phyloP scores from a whole-genome alignment of 2,113 vertebrate species.

The Hippoglossus stenolepis region DNA sequence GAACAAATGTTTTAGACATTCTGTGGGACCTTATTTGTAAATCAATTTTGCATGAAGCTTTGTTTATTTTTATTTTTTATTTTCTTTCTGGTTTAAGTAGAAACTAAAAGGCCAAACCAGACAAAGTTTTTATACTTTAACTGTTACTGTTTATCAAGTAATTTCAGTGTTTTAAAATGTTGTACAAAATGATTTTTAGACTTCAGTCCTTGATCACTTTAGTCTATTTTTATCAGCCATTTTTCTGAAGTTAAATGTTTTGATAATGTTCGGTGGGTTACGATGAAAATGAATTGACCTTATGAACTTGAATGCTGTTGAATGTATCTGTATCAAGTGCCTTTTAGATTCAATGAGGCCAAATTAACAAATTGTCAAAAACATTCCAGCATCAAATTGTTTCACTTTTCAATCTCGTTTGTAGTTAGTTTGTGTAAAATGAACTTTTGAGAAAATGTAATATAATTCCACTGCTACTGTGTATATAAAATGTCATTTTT shows the following conservation, averaged over 20 bases:
- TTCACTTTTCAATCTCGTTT: neutral
- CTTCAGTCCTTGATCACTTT: neutral
- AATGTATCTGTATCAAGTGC: conserved; percentile 26
- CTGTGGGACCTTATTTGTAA: neutral
- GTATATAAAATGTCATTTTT: conserved; percentile 22
- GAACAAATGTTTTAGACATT: neutral
- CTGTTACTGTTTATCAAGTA: neutral
- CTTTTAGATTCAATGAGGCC: conserved; percentile 30
- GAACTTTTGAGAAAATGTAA: conserved; percentile 21
- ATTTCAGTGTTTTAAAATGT: neutral
- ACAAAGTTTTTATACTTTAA: neutral
- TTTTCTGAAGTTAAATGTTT: neutral
- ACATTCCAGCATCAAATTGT: neutral
- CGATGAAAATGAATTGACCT: neutral
- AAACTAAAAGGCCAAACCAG: neutral
- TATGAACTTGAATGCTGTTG: conserved; percentile 7
- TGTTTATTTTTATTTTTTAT: neutral
- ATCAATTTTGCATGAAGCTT: neutral
- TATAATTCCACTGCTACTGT: conserved; percentile 36
- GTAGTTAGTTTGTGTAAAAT: conserved; percentile 20
- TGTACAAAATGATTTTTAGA: neutral
- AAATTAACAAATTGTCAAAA: neutral
- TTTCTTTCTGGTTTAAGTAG: neutral
- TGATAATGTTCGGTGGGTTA: conserved; percentile 3
- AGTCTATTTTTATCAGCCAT: neutral